Conservation (phyloP, 2,888 invertebrate species). For the Lacanobia wlatinum region DNA sequence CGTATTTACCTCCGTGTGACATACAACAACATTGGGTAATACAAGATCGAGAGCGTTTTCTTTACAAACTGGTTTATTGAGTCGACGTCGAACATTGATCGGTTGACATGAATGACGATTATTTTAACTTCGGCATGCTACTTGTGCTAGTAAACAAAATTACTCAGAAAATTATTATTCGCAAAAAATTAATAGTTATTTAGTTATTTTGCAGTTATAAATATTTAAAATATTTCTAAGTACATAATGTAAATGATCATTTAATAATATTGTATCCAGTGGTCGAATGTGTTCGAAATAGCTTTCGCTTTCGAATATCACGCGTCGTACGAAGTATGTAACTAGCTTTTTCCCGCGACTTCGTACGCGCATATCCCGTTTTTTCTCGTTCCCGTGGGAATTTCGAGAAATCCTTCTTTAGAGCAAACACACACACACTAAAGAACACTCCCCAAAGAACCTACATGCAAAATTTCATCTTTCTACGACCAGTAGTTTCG, state of each 20-base stretch:
- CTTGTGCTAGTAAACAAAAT: not conserved
- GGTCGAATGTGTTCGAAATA: constrained; percentile 1
- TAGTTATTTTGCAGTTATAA: not conserved
- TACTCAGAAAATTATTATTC: not conserved
- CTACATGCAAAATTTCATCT: no score
- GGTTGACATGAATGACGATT: constrained; percentile 35
- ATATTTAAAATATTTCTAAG: not conserved
- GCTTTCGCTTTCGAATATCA: constrained; percentile 32
- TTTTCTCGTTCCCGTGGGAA: no score
- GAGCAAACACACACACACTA: no score
- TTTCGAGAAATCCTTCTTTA: no score
- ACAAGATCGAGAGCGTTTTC: constrained; percentile 41
- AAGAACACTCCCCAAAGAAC: no score
- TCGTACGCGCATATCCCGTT: no score
- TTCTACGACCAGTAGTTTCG: no score
- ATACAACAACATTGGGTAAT: constrained; percentile 42
- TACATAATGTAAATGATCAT: not conserved
- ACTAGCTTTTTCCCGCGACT: no score
- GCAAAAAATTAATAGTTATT: not conserved
- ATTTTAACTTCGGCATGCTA: constrained; percentile 12
- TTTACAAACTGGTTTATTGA: constrained; percentile 48
- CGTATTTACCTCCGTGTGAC: constrained; percentile 24
- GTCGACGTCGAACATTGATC: constrained; percentile 25
- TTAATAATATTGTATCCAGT: not conserved
- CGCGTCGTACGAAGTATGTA: constrained; percentile 6